Base-by-base conservation (phyloP, 2,797 vertebrate species). In the Pseudomugil tenellus region DNA sequence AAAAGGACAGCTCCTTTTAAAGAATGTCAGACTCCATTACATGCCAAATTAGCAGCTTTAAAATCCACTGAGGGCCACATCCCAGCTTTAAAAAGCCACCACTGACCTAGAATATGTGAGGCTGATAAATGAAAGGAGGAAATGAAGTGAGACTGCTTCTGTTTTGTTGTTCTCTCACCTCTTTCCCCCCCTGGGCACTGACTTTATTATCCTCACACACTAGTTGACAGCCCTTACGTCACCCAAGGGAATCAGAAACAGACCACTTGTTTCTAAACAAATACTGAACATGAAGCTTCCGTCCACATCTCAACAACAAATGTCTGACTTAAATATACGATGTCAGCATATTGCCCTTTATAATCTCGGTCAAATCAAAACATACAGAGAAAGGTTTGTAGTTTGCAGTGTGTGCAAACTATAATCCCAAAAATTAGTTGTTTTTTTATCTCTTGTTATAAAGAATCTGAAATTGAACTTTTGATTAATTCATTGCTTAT, bases 71-170 rank as follows among this genome's bases (percentile, higher is more conserved):
- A 81, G 87, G 74, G 37, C 19, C 54, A 57, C 59, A 57, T 83
- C 69, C 74, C 49, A 71, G 84, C 86, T 88, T 89, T 87, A 87
- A 89, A 92, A 89, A 90, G 84, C 60, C 83, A 77, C 77, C 54
- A 65, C 77, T 85, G 88, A 84, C 86, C 88, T 70, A 91, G 83
- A 90, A 91, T 81, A 62, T 63, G 31, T 2, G 74, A 60, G 43
- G 62, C 73, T 72, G 61, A 72, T 65, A 59, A 67, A 69, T 79
- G 64, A 80, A 77, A 70, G 74, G n/a, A 11, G 16, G 57, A 25
- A 72, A 63, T 60, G 66, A 79, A 63, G 28, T 60, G 67, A 84
- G 70, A 72, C 43, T 39, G 23, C 56, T 71, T 32, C 55, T n/a
- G n/a, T 34, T 48, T 72, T 81, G 74, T 86, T 83, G 57, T 41